phyloP scores from a whole-genome alignment of 2,888 invertebrate species.

The Ormyrus labotus region DNA sequence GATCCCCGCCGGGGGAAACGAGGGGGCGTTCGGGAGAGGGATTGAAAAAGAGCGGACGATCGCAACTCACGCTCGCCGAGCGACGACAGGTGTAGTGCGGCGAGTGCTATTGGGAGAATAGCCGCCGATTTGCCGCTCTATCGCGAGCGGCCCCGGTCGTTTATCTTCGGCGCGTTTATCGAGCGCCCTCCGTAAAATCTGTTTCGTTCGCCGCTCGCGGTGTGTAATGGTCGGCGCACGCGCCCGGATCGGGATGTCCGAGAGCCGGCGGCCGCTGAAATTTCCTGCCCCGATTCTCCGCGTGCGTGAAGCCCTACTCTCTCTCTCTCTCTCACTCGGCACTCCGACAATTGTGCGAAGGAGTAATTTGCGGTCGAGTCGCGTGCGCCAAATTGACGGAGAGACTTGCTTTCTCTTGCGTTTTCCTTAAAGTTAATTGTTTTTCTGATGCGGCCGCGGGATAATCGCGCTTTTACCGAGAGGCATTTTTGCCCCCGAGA shows the following conservation, averaged over 20 bases:
- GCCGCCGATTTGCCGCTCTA: conserved; percentile 67
- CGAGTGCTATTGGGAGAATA: conserved; percentile 67
- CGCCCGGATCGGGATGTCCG: too few relatives aligned
- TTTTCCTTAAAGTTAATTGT: too few relatives aligned
- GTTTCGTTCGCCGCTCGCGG: conserved; percentile 3
- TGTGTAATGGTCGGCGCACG: too few relatives aligned
- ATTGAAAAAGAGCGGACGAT: conserved; percentile 32
- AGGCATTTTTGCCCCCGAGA: too few relatives aligned
- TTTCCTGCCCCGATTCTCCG: not conserved
- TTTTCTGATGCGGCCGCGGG: too few relatives aligned
- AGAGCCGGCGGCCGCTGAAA: not conserved
- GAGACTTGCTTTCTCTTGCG: too few relatives aligned
- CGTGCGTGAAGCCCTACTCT: too few relatives aligned
- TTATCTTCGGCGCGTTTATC: conserved; percentile 68
- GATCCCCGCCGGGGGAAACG: not conserved
- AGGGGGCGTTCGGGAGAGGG: not conserved
- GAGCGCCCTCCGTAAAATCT: conserved; percentile 53
- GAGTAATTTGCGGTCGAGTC: conserved; percentile 23
- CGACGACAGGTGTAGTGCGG: conserved; percentile 59
- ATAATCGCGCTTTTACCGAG: too few relatives aligned
- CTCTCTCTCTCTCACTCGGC: too few relatives aligned
- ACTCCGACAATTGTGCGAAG: not conserved
- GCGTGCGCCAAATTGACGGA: not conserved
- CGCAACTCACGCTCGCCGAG: conserved; percentile 65
- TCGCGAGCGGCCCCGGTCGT: conserved; percentile 64